Percentiles rank a stretch among this genome's conserved stretches.
Evolutionary conservation across 2,888 invertebrate species (phyloP).

Genomic region (Osedax fenrisi): DNA sequence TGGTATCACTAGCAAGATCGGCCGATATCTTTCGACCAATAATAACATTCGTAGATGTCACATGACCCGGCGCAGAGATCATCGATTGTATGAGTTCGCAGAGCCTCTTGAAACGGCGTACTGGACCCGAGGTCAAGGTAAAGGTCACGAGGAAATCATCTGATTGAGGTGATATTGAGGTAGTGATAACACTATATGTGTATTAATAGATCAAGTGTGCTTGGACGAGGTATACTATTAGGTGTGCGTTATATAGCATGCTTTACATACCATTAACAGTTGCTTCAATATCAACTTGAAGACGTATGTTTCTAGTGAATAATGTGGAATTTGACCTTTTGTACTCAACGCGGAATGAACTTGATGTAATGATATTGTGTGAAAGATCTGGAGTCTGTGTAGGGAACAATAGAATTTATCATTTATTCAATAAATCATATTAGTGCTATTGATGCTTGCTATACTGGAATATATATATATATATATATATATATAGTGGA

Average conservation of each 20-base stretch:
- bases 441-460: no score
- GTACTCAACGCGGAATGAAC: slow-evolving; percentile 94
- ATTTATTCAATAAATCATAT: no score
- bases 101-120: slow-evolving; percentile 80
- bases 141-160: slow-evolving; percentile 5
- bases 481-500: no score
- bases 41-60: slow-evolving; percentile 34
- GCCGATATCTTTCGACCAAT: slow-evolving; percentile 46
- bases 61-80: slow-evolving; percentile 43
- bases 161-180: background rate
- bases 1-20: slow-evolving; percentile 39
- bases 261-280: no score
- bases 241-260: background rate
- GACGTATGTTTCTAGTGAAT: slow-evolving; percentile 88
- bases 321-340: slow-evolving; percentile 70
- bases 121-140: slow-evolving; percentile 62
- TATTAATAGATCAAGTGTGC: no score
- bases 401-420: slow-evolving; percentile 14
- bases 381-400: slow-evolving; percentile 50
- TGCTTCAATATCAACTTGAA: slow-evolving; percentile 58
- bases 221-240: no score
- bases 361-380: slow-evolving; percentile 93
- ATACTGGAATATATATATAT: no score
- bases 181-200: no score
- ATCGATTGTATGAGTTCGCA: slow-evolving; percentile 78